Base-by-base conservation (phyloP, 1,140 invertebrate species). In the Aphelenchoides besseyi region DNA sequence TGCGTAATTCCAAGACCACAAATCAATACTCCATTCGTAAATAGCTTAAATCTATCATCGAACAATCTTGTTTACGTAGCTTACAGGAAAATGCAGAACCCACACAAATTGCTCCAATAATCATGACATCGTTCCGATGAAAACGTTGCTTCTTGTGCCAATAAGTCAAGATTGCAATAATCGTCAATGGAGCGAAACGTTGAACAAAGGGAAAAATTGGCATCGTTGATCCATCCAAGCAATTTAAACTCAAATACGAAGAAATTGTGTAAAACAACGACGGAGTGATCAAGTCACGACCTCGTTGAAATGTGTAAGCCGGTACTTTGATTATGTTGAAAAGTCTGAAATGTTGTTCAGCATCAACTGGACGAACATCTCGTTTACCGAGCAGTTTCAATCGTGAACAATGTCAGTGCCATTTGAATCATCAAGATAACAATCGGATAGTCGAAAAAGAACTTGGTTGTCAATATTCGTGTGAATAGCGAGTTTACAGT, bases 181-280 rank as follows among this genome's bases (percentile, higher is more conserved):
- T 88, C 0, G 86, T 84, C 1, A 88, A 71, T 2, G 88, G 88
- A 3, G 85, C 85, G 79, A 87, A 88, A 59, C 88, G 79, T 75
- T 88, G 88, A 41, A 88, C 71, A 18, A 88, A 86, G 2, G 86
- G 86, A 79, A 88, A 88, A 85, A 88, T 86, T 2, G 88, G 88
- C 69, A 88, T 85, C 69, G 88, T 88, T 85, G 88, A 87, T 35
- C 87, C 85, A 72, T 85, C 84, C 1, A 88, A 75, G 3, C 87
- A 87, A 70, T 81, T 82, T 1, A 88, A 78, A 28, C 85, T 84
- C n/a, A 88, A 74, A 3, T 87, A 82, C 29, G 86, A 82, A 68
- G 88, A 87, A 0, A 87, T 66, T 33, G 85, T 85, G 78, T 87
- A 88, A 52, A 87, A 86, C 1, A 87, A 33, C 9, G 87, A 85